Conservation (phyloP, 2,797 vertebrate species). For the Pitangus sulphuratus region DNA sequence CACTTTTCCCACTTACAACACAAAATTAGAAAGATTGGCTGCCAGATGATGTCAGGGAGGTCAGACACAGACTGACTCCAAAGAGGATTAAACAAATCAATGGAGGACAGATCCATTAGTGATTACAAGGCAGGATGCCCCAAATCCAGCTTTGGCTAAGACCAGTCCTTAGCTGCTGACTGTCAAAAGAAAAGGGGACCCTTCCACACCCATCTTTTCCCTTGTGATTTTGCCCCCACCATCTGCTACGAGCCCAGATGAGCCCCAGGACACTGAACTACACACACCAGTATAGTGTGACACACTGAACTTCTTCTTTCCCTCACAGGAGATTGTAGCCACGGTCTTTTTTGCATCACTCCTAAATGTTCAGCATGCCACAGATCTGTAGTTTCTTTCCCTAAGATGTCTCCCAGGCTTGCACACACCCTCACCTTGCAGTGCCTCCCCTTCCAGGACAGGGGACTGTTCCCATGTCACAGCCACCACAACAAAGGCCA, state of each 20-base stretch:
- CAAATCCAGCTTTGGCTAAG: constrained; percentile 41
- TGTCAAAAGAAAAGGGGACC: neutral
- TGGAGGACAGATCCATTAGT: neutral
- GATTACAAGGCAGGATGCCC: neutral
- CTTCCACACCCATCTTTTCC: neutral
- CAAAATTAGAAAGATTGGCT: neutral
- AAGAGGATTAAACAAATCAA: constrained; percentile 42
- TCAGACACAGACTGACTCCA: neutral
- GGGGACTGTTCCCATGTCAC: neutral
- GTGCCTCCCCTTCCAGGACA: neutral
- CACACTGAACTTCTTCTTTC: neutral
- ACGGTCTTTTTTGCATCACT: neutral
- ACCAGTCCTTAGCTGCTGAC: neutral
- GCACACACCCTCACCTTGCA: neutral
- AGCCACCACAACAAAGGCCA: neutral
- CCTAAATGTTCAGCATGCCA: neutral
- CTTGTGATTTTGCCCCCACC: neutral
- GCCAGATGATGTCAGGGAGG: neutral
- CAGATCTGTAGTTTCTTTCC: neutral
- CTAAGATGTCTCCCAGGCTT: neutral
- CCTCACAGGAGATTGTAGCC: neutral
- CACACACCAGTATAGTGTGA: neutral
- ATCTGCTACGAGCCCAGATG: neutral
- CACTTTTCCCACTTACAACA: neutral
- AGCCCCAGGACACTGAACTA: neutral